These are phyloP conservation scores for Sturmia bella DNA, from an alignment of 2,888 invertebrate genomes.

Conservation along the genomic window DNA sequence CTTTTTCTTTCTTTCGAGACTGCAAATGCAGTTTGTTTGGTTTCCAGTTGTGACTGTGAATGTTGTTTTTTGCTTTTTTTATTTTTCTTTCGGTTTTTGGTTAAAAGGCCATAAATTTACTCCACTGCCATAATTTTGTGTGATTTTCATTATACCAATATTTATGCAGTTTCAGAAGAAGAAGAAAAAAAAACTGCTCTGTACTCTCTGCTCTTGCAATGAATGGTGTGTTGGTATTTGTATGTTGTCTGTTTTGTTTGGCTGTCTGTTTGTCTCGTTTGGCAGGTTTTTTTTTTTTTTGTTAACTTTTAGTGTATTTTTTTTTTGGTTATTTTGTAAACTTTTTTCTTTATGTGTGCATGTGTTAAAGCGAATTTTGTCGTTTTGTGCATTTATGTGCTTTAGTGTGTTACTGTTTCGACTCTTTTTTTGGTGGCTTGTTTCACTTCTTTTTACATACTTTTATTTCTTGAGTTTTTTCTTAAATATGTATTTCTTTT, in stretches of 20 bases:
- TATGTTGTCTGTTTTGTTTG: slow-evolving; percentile 54
- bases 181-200: slow-evolving; percentile 25
- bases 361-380: slow-evolving; percentile 53
- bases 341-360: slow-evolving; percentile 26
- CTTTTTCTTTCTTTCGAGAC: slow-evolving; percentile 17
- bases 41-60: slow-evolving; percentile 24
- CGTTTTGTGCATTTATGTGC: slow-evolving; percentile 62
- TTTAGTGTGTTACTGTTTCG: slow-evolving; percentile 61
- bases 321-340: slow-evolving; percentile 39
- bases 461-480: slow-evolving; percentile 8
- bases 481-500: slow-evolving; percentile 28
- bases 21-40: slow-evolving; percentile 24
- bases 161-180: slow-evolving; percentile 58
- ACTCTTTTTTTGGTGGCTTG: slow-evolving; percentile 51
- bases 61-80: slow-evolving; percentile 37
- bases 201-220: slow-evolving; percentile 10
- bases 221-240: slow-evolving; percentile 42
- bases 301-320: slow-evolving; percentile 34
- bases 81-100: slow-evolving; percentile 60
- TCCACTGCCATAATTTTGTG: slow-evolving; percentile 75
- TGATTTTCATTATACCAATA: slow-evolving; percentile 71
- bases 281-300: slow-evolving; percentile 59
- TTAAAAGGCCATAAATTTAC: slow-evolving; percentile 74
- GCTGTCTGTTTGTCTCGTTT: slow-evolving; percentile 52
- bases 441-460: slow-evolving; percentile 37